Evolutionary conservation across 92 coral and sea anemone genomes (phyloP).

Genomic region (Zoanthus solanderi): DNA sequence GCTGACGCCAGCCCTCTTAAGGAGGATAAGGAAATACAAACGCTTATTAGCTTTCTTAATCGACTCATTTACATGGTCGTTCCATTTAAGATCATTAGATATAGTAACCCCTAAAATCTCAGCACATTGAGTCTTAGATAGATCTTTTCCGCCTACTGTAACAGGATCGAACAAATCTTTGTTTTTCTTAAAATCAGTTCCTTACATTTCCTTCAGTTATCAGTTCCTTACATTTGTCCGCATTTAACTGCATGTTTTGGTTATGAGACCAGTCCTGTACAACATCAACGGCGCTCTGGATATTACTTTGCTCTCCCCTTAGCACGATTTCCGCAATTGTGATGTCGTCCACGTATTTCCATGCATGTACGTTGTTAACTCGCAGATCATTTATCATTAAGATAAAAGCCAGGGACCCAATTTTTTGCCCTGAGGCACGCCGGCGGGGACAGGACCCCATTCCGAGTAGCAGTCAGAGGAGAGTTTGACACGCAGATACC

Average conservation of each 20-base stretch:
- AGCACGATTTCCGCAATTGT: slow-evolving; percentile 4
- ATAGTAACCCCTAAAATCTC: background rate
- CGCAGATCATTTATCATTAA: background rate
- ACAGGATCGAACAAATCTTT: background rate
- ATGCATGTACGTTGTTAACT: background rate
- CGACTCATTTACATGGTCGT: background rate
- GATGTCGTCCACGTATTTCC: slow-evolving; percentile 6
- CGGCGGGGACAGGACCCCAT: background rate
- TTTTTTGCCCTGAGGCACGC: background rate
- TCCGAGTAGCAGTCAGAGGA: slow-evolving; percentile 8
- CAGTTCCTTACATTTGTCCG: background rate
- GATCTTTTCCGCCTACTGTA: background rate
- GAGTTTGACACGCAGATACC: background rate
- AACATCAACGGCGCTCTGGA: background rate
- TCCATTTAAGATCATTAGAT: too few relatives aligned
- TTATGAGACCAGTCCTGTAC: background rate
- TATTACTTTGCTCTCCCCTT: background rate
- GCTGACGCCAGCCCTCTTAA: background rate
- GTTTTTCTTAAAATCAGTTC: background rate
- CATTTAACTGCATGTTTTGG: slow-evolving; percentile 1
- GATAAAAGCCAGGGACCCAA: slow-evolving; percentile 10
- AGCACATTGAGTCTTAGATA: background rate
- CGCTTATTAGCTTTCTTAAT: background rate
- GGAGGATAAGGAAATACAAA: background rate
- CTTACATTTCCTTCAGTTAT: too few relatives aligned